These are phyloP conservation scores for Chondrilla cf. caribensis DNA, from an alignment of 37 sponge, comb jelly and placozoan species.

Conservation along the genomic window DNA sequence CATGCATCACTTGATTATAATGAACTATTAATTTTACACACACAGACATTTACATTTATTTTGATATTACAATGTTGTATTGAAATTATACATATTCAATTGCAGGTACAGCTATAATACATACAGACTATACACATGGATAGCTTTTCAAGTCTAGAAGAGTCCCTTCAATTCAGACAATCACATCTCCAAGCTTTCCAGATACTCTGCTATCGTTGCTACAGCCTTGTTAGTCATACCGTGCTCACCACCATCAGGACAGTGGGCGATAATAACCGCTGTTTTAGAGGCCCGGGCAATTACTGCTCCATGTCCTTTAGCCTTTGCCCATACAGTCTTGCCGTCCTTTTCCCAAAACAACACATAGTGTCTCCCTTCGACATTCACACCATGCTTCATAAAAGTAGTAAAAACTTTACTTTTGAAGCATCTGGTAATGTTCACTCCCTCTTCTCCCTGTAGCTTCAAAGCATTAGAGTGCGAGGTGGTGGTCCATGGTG, in stretches of 20 bases:
- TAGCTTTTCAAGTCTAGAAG: too few relatives aligned
- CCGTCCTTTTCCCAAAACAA: conserved; percentile 49
- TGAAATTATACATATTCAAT: too few relatives aligned
- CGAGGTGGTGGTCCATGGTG: conserved; percentile 53
- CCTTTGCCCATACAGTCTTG: conserved; percentile 38
- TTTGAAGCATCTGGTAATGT: conserved; percentile 34
- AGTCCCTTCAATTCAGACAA: too few relatives aligned
- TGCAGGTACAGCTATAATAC: too few relatives aligned
- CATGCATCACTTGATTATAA: too few relatives aligned
- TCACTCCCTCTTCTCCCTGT: conserved; percentile 17
- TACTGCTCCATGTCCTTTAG: conserved; percentile 26
- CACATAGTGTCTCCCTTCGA: conserved; percentile 25
- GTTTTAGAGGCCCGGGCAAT: conserved; percentile 45
- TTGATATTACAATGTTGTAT: too few relatives aligned
- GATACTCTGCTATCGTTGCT: conserved; percentile 27
- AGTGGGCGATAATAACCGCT: conserved; percentile 47
- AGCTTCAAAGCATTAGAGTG: conserved; percentile 42
- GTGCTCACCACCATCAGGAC: conserved; percentile 49
- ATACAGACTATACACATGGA: too few relatives aligned
- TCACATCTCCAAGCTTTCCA: conserved; percentile 50
- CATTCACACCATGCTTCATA: conserved; percentile 23
- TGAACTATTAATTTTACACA: too few relatives aligned
- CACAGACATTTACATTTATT: too few relatives aligned
- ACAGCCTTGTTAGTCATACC: conserved; percentile 53
- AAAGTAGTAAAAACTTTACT: conserved; percentile 34